These are phyloP conservation scores for Neomonachus schauinslandi DNA, from an alignment of 2,113 vertebrate species.

Conservation along the genomic window DNA sequence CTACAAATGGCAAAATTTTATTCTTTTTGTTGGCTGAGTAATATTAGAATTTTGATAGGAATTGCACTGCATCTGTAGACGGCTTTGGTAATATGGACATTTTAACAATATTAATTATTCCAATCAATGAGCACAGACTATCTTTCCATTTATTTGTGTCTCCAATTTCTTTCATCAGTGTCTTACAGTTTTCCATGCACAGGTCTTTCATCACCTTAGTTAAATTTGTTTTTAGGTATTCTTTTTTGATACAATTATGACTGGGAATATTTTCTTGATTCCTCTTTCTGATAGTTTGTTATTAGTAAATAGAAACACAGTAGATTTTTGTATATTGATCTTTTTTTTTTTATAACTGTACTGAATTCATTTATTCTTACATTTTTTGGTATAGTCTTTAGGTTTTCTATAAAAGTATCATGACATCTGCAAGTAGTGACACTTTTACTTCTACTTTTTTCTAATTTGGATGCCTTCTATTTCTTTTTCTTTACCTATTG, in stretches of 20 bases:
- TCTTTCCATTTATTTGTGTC: not conserved
- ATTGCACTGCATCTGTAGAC: not conserved
- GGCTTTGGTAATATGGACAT: not conserved
- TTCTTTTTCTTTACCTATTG: not conserved
- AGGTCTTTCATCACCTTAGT: not conserved
- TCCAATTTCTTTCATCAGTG: not conserved
- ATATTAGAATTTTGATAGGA: not conserved
- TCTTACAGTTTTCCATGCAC: not conserved
- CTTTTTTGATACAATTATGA: not conserved
- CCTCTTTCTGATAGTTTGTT: not conserved
- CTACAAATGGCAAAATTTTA: not conserved
- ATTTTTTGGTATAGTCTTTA: not conserved
- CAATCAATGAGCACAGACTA: not conserved
- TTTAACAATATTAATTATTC: not conserved
- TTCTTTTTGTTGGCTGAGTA: not conserved
- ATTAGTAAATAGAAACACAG: not conserved
- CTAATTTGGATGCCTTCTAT: not conserved
- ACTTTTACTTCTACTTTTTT: not conserved
- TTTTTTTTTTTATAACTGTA: not conserved
- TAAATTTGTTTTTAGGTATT: not conserved
- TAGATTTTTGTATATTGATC: not conserved
- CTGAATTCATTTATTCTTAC: not conserved
- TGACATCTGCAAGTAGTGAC: not conserved
- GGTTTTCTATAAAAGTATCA: not conserved
- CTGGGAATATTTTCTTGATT: not conserved